Evolutionary conservation across 2,797 vertebrate genomes (phyloP).

Genomic region (Cynopterus sphinx): DNA sequence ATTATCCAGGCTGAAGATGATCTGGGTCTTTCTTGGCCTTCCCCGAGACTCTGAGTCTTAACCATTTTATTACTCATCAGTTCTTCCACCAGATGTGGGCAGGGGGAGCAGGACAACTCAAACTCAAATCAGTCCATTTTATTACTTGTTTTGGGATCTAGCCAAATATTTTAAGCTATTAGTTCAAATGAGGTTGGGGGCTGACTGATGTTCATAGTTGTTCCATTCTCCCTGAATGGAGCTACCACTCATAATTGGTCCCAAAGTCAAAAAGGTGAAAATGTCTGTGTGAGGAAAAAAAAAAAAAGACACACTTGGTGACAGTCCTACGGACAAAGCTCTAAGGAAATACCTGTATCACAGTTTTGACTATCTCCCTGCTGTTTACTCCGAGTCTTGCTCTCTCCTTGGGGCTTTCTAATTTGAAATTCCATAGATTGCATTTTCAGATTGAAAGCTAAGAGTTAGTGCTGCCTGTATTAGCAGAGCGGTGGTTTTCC

Average conservation of each 20-base stretch:
- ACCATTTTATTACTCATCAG: background rate
- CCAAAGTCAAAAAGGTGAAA: background rate
- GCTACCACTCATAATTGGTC: background rate
- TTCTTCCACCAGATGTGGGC: background rate
- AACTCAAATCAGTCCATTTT: background rate
- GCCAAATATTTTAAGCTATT: constrained; percentile 20
- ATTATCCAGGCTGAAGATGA: background rate
- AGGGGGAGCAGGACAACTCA: background rate
- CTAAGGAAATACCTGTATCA: background rate
- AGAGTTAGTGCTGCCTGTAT: background rate
- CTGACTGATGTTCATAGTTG: background rate
- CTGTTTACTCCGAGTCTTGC: background rate
- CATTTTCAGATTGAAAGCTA: constrained; percentile 7
- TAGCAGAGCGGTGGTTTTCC: background rate
- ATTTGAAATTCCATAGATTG: background rate
- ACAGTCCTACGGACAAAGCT: background rate
- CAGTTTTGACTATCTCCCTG: background rate
- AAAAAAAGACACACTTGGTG: background rate
- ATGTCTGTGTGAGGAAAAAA: background rate
- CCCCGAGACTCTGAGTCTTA: background rate
- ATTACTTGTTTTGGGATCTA: background rate
- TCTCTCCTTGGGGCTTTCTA: background rate
- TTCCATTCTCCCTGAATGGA: background rate
- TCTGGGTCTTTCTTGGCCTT: background rate
- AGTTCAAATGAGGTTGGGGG: background rate